Evolutionary conservation across 2,888 invertebrate species (phyloP), one percentile per base, ranked within the genome.

Genomic region (Zaprionus bogoriensis): DNA sequence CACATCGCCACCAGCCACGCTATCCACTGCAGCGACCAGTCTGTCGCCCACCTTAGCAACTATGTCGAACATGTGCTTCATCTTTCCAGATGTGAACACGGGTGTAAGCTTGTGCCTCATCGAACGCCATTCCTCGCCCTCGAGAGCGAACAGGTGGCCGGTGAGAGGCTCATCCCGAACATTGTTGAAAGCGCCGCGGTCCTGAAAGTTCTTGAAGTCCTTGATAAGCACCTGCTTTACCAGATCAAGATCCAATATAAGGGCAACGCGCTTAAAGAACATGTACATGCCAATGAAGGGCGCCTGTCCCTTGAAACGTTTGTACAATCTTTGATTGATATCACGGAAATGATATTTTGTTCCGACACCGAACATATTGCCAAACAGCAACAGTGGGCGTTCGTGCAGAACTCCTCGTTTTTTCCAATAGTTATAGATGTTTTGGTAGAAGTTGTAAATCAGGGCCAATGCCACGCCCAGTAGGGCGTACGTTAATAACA

Each of bases 61-160:
- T 0, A 63, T 46, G 9, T 54, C 53, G 45, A 91, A 92, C 92
- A 92, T 92, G 20, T 81, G 87, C 71, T 91, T 92, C 84, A 92
- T 91, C 70, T 91, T 92, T 20, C 92, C 92, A 0, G 92, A 90
- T 0, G 92, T 91, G 58, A 92, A 93, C 0, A 91, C 91, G 0
- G 92, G 92, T 0, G 92, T 90, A 19, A 92, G 54, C 38, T 92
- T 92, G 1, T 87, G 73, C 19, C 92, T 77, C 63, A 92, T 78
- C 0, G 87, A 82, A 46, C 89, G 91, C 93, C 92, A 93, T 32
- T 91, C 89, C 0, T 89, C 84, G 1, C 91, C 92, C 6, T 89
- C 89, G 9, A 91, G 59, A 0, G 74, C 55, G 6, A 91, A 72
- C 6, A 92, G 67, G 63, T 91, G 87, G 0, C 74, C 89, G 0